Conservation (phyloP, 2,888 invertebrate genomes). For the Pteria penguin region DNA sequence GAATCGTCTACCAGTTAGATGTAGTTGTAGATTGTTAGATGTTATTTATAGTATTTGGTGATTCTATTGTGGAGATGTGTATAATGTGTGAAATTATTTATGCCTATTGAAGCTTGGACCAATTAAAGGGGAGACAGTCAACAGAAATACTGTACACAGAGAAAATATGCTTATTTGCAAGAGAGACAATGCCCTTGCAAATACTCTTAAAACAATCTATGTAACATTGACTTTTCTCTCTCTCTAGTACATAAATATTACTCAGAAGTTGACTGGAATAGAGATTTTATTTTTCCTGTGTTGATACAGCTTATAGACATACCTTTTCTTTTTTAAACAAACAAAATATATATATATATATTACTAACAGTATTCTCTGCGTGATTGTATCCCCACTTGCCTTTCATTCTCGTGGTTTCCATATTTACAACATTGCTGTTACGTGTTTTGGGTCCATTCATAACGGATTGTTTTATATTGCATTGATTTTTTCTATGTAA, state of each 20-base stretch:
- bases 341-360: conserved; percentile 13
- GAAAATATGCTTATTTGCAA: no score
- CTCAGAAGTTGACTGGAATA: no score
- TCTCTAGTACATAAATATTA: no score
- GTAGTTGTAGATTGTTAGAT: conserved; percentile 17
- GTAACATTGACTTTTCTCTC: no score
- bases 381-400: conserved; percentile 33
- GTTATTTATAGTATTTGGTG: conserved; percentile 26
- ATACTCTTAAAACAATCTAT: no score
- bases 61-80: conserved; percentile 21
- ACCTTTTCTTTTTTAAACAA: conserved; percentile 27
- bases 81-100: conserved; percentile 21
- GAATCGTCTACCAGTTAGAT: conserved; percentile 54
- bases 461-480: conserved; percentile 64
- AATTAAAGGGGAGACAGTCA: conserved; percentile 17
- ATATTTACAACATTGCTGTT: conserved; percentile 29
- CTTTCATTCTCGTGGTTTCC: conserved; percentile 5
- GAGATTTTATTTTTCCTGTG: no score
- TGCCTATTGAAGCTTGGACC: conserved; percentile 32
- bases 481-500: conserved; percentile 52
- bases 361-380: conserved; percentile 24
- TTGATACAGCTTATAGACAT: no score
- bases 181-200: no score
- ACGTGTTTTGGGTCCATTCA: conserved; percentile 66
- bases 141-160: neutral